Base-by-base conservation (phyloP, 2,113 vertebrate species). In the Megaleporinus macrocephalus region DNA sequence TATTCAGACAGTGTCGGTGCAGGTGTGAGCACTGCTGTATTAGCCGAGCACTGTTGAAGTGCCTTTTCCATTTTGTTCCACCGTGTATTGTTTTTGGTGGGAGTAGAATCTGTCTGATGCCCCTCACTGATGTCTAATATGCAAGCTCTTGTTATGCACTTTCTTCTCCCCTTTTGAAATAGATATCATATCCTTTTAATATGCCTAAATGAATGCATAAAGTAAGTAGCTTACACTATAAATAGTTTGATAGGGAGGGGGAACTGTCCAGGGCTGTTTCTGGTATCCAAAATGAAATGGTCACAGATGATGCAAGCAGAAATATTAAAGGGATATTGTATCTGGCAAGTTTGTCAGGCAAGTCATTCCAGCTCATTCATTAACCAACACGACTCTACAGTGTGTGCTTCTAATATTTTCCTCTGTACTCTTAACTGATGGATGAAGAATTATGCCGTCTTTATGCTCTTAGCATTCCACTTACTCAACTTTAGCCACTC, bases 141-240 rank as follows among this genome's bases (percentile, higher is more conserved):
- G 82, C 82, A 79, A 80, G 82, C 29, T 81, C 47, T 79, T 75
- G 33, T 76, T 68, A n/a, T 62, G 29, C 47, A 73, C 55, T 41
- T 51, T 79, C 86, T 83, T 76, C 78, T 81, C 78, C 69, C 62
- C 55, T 61, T n/a, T 74, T 59, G 22, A 51, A 82, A 74, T 76
- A 79, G 74, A 85, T 85, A 87, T 81, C 73, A 88, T 86, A 86
- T 86, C 85, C 83, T 81, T 86, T 85, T 88, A 84, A 85, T 88
- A 84, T 83, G 80, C 76, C 62, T 61, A 27, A 65, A 53, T 24
- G 53, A 33, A 63, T n/a, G 18, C 41, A 53, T 79, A 49, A 66
- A 30, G 16, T 27, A 57, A 36, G 41, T 44, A 5, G 41, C 41
- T 10, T 10, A 12, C 15, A 27, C 15, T 12, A 27, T 62, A 20